Percentiles rank a stretch among this genome's conserved stretches.
phyloP scores from a whole-genome alignment of 37 sponge, comb jelly and placozoan species.

The Oscarella lobularis region DNA sequence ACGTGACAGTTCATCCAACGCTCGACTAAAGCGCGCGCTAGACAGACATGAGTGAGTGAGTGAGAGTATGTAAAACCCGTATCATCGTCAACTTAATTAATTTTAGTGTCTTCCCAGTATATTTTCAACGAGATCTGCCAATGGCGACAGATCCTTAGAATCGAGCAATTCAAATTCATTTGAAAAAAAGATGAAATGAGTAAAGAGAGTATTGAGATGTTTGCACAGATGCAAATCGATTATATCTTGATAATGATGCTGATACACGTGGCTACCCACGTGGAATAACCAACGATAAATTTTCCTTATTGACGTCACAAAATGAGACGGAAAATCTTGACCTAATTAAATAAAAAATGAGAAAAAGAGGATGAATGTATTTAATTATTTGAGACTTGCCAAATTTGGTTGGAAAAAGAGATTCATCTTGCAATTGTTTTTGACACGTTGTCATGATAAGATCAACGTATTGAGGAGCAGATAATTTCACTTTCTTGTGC shows the following conservation, averaged over 20 bases:
- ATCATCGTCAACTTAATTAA: too few species aligned
- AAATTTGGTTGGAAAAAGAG: not conserved
- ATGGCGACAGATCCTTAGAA: not conserved
- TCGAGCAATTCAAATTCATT: not conserved
- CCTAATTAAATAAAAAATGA: not conserved
- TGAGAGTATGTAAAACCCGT: too few species aligned
- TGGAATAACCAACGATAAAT: not conserved
- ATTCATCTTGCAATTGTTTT: not conserved
- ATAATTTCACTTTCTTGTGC: not conserved
- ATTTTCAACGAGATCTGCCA: not conserved
- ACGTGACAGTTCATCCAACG: too few species aligned
- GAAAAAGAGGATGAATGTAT: too few species aligned
- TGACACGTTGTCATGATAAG: not conserved
- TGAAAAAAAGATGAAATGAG: not conserved
- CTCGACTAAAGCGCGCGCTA: too few species aligned
- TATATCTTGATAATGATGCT: not conserved
- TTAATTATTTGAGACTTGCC: not conserved
- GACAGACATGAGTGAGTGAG: too few species aligned
- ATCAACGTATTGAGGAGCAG: constrained; percentile 2
- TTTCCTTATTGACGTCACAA: not conserved
- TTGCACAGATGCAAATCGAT: not conserved
- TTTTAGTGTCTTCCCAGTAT: too few species aligned
- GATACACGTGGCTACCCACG: not conserved
- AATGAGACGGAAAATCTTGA: not conserved
- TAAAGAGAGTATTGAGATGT: not conserved